Evolutionary conservation across 1,140 invertebrate genomes (phyloP).

Genomic region (fruit fly (Drosophila melanogaster)): Release_6_plus_ISO1_MT NC_004354.4:4952001-4952500

Average conservation of each 20-base stretch:
- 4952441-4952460: slow-evolving; percentile 26
- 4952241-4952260: slow-evolving; percentile 71
- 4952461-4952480: slow-evolving; percentile 71
- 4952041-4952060: slow-evolving; percentile 93
- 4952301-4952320: slow-evolving; percentile 91
- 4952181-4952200: slow-evolving; percentile 96
- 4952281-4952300: slow-evolving; percentile 92
- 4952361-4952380: slow-evolving; percentile 95
- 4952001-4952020: slow-evolving; percentile 90
- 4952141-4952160: slow-evolving; percentile 92
- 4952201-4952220: slow-evolving; percentile 95
- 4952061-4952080: slow-evolving; percentile 95
- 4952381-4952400: slow-evolving; percentile 96
- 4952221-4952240: slow-evolving; percentile 90
- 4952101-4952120: slow-evolving; percentile 95
- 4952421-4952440: slow-evolving; percentile 87
- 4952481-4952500: slow-evolving; percentile 84
- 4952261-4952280: slow-evolving; percentile 91
- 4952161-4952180: slow-evolving; percentile 95
- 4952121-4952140: slow-evolving; percentile 94
- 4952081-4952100: slow-evolving; percentile 93
- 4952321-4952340: slow-evolving; percentile 96
- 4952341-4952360: slow-evolving; percentile 95
- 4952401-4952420: slow-evolving; percentile 93
- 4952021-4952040: slow-evolving; percentile 91